Evolutionary conservation across 1,140 invertebrate species (phyloP).

Genomic region (Gonatopus flavifemur): DNA sequence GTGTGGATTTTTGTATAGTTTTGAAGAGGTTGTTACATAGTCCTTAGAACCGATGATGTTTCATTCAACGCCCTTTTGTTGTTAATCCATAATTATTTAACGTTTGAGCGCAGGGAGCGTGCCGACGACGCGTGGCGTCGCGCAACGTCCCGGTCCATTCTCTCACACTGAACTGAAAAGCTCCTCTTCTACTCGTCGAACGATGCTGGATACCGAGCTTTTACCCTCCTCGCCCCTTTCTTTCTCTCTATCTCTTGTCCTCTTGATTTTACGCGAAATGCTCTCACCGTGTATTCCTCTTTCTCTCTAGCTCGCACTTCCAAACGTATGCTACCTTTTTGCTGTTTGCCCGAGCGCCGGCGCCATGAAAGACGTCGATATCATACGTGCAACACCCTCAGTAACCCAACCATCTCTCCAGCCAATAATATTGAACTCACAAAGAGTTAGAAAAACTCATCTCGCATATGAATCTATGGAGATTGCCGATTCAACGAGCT

Average conservation of each 20-base stretch:
- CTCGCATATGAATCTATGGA: no score
- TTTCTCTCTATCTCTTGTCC: slow-evolving; percentile 14
- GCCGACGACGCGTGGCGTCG: slow-evolving; percentile 39
- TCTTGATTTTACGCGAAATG: no score
- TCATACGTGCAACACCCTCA: slow-evolving; percentile 16
- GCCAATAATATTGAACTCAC: slow-evolving; percentile 19
- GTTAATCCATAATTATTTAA: slow-evolving; percentile 13
- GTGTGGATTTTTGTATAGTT: slow-evolving; percentile 13
- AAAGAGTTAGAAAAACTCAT: no score
- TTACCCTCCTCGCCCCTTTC: slow-evolving; percentile 13
- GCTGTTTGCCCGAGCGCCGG: slow-evolving; percentile 42
- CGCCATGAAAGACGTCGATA: slow-evolving; percentile 46
- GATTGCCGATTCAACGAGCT: no score
- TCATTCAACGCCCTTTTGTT: no score
- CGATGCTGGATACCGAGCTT: slow-evolving; percentile 28
- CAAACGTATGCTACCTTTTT: slow-evolving; percentile 13
- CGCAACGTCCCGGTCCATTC: slow-evolving; percentile 50
- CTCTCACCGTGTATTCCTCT: no score
- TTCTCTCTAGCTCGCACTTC: slow-evolving; percentile 11
- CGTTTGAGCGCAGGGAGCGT: slow-evolving; percentile 20
- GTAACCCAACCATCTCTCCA: slow-evolving; percentile 14
- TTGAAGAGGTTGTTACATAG: slow-evolving; percentile 20
- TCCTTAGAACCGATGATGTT: no score
- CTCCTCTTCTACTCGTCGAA: slow-evolving; percentile 17
- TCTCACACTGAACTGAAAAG: slow-evolving; percentile 40